Percentiles rank a stretch among this genome's conserved stretches.
Evolutionary conservation across 2,888 invertebrate species (phyloP).

Genomic region (Lycaena phlaeas): DNA sequence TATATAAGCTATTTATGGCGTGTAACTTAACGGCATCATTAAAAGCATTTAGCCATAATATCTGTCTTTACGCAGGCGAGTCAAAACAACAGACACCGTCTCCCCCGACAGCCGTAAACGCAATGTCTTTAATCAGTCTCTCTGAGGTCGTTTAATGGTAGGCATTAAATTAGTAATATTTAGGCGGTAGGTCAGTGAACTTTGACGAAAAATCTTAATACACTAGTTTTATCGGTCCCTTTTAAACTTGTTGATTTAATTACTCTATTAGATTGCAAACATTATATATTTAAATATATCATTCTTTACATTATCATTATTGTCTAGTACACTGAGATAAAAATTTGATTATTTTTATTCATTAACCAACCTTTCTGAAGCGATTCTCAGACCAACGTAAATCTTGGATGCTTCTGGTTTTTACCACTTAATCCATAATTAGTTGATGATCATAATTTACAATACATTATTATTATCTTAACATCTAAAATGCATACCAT

Average conservation of each 20-base stretch:
- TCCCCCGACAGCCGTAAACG: slow-evolving; percentile 30
- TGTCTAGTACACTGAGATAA: too few relatives aligned
- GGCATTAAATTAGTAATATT: slow-evolving; percentile 44
- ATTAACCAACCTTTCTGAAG: too few relatives aligned
- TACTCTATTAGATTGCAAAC: background rate
- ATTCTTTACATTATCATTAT: too few relatives aligned
- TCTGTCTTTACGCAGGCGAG: slow-evolving; percentile 22
- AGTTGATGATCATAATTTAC: too few relatives aligned
- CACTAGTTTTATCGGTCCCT: background rate
- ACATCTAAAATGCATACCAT: too few relatives aligned
- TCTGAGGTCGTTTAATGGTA: slow-evolving; percentile 46
- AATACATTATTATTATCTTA: too few relatives aligned
- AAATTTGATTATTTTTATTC: too few relatives aligned
- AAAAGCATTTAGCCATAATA: slow-evolving; percentile 13
- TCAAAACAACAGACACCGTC: slow-evolving; percentile 28
- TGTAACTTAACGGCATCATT: slow-evolving; percentile 11
- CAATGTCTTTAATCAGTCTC: slow-evolving; percentile 42
- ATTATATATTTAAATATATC: background rate
- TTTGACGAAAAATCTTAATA: slow-evolving; percentile 28
- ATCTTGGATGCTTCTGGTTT: too few relatives aligned
- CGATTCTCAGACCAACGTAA: too few relatives aligned
- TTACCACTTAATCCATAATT: too few relatives aligned
- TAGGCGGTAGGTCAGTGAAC: slow-evolving; percentile 40
- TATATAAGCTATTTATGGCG: too few relatives aligned
- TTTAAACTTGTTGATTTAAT: background rate